Evolutionary conservation across 2,113 vertebrate genomes (phyloP).

Genomic region (Epinephelus cyanopodus): DNA sequence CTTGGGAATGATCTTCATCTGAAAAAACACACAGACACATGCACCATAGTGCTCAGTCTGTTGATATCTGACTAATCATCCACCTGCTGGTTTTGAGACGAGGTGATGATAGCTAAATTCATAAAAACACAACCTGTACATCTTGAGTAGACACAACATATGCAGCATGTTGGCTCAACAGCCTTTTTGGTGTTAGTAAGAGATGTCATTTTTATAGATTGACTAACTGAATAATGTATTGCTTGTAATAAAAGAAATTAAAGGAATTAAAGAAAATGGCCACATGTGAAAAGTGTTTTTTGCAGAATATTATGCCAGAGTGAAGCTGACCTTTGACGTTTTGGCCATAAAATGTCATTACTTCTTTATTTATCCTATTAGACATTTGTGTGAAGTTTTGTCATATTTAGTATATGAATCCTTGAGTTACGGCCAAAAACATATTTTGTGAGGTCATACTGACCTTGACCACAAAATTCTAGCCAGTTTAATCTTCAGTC

Average conservation of each 20-base stretch:
- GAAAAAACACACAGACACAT: constrained; percentile 32
- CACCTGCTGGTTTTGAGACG: not conserved
- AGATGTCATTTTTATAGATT: not conserved
- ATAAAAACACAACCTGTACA: not conserved
- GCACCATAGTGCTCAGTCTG: not conserved
- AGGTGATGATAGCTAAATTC: not conserved
- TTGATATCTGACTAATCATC: not conserved
- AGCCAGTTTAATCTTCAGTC: too few species aligned
- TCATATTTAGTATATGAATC: too few species aligned
- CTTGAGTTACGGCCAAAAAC: too few species aligned
- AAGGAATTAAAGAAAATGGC: not conserved
- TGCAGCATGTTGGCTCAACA: not conserved
- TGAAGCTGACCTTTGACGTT: too few species aligned
- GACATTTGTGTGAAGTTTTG: too few species aligned
- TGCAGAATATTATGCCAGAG: too few species aligned
- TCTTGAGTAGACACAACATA: not conserved
- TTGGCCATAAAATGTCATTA: too few species aligned
- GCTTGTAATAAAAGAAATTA: not conserved
- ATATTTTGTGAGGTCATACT: too few species aligned
- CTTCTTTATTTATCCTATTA: too few species aligned
- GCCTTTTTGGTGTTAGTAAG: not conserved
- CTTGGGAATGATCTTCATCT: constrained; percentile 66
- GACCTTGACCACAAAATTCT: too few species aligned
- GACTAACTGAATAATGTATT: not conserved
- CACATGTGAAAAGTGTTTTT: not conserved